A percentile compares a stretch with the other conserved stretches of the same genome.
phyloP scores from a whole-genome alignment of 2,797 vertebrate genomes.

The Hirundo rustica region DNA sequence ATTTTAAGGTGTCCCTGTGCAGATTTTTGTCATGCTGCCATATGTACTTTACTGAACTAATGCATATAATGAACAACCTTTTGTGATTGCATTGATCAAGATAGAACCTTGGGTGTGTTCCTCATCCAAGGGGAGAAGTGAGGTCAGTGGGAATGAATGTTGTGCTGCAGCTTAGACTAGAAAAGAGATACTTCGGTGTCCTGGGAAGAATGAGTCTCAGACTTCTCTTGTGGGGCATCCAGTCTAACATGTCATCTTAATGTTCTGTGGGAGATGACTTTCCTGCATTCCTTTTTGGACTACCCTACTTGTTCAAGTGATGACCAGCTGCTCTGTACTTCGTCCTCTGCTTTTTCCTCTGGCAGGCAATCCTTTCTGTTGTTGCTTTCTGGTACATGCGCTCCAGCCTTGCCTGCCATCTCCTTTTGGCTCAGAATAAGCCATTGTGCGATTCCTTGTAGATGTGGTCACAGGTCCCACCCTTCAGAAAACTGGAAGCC shows the following conservation, averaged over 20 bases:
- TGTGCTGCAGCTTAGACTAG: neutral
- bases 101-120: neutral
- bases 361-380: neutral
- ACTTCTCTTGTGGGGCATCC: neutral
- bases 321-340: neutral
- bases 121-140: neutral
- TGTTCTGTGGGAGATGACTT: neutral
- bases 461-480: neutral
- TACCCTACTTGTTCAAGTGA: neutral
- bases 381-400: neutral
- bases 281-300: neutral
- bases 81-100: conserved; percentile 37
- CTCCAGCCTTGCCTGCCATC: neutral
- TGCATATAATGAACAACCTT: neutral
- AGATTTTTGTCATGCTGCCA: neutral
- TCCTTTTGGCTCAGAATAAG: neutral
- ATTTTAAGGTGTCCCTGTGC: neutral
- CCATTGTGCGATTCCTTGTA: neutral
- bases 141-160: conserved; percentile 26
- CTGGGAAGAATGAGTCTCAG: neutral
- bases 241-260: neutral
- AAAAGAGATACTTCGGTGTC: neutral
- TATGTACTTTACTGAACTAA: neutral
- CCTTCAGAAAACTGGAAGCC: neutral
- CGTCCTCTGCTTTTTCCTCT: neutral